phyloP scores from a whole-genome alignment of 2,113 vertebrate species.

The Eulemur rufifrons region DNA sequence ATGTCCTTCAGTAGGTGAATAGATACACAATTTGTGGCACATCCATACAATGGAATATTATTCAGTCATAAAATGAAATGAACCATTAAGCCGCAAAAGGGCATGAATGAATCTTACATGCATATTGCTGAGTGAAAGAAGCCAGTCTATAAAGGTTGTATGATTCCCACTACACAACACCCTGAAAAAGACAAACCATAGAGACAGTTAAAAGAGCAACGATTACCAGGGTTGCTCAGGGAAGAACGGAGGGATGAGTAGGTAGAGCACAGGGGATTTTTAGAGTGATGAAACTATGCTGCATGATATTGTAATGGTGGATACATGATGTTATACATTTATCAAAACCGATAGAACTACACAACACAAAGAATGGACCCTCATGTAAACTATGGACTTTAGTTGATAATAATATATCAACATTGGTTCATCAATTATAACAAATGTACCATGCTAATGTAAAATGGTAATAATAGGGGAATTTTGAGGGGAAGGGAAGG shows the following conservation, averaged over 20 bases:
- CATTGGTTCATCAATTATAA: not conserved
- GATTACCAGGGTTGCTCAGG: not conserved
- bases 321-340: not conserved
- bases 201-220: not conserved
- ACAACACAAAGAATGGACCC: not conserved
- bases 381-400: not conserved
- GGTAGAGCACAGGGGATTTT: not conserved
- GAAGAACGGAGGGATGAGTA: not conserved
- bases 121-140: not conserved
- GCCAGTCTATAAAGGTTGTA: not conserved
- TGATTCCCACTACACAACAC: not conserved
- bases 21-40: not conserved
- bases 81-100: not conserved
- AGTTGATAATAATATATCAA: not conserved
- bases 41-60: not conserved
- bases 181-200: not conserved
- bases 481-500: not conserved
- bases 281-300: not conserved
- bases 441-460: not conserved
- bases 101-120: not conserved
- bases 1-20: not conserved
- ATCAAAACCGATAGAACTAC: not conserved
- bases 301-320: not conserved
- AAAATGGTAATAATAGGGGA: not conserved
- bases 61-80: conserved; percentile 10